Conservation (phyloP, 2,797 vertebrate species). For the Tragelaphus eurycerus region DNA sequence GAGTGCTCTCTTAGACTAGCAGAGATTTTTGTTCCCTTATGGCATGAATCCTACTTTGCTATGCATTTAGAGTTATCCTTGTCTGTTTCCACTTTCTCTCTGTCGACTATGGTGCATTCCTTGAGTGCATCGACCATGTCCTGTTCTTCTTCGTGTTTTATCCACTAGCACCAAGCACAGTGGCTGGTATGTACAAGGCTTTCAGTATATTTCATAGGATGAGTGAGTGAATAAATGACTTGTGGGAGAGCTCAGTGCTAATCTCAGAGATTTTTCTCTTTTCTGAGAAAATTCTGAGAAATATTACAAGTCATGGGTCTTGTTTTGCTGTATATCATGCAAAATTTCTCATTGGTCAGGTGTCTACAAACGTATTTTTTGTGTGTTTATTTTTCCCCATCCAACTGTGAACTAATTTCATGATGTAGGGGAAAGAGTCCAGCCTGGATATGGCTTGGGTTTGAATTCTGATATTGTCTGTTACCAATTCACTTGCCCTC, state of each 20-base stretch:
- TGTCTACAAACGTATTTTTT: neutral
- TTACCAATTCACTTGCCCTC: neutral
- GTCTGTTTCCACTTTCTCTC: slow-evolving; percentile 20
- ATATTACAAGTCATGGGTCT: neutral
- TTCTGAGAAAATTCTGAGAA: neutral
- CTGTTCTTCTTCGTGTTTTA: neutral
- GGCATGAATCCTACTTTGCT: neutral
- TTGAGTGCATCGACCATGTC: neutral
- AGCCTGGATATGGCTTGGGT: neutral
- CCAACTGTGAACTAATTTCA: neutral
- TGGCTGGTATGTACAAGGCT: neutral
- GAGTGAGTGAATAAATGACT: neutral
- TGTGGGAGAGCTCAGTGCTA: neutral
- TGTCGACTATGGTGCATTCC: neutral
- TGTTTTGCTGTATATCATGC: neutral
- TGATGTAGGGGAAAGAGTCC: neutral
- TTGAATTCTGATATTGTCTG: slow-evolving; percentile 6
- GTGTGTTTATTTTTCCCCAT: neutral
- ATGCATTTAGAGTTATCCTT: neutral
- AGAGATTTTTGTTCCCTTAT: neutral
- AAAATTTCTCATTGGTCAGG: neutral
- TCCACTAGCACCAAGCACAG: neutral
- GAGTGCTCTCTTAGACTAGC: neutral
- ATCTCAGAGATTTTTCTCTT: neutral
- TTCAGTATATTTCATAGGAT: slow-evolving; percentile 8